Conservation (phyloP, 2,113 vertebrate genomes). For the Leuciscus idus region DNA sequence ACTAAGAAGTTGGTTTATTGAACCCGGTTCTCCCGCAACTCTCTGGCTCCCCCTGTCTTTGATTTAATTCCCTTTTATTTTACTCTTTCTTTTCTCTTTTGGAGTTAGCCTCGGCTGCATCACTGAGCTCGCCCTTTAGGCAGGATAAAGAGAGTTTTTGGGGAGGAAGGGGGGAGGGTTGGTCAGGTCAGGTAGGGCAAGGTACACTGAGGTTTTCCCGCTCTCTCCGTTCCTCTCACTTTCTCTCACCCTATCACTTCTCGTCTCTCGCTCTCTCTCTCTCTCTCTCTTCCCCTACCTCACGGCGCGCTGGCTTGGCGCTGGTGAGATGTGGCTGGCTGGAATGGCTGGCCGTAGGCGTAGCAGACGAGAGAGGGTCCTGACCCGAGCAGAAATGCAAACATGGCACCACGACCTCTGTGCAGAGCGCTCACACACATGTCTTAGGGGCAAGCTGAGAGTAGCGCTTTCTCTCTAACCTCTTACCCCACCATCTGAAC, state of each 20-base stretch:
- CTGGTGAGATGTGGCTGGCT: constrained; percentile 57
- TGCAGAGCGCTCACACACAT: constrained; percentile 67
- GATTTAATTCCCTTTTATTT: constrained; percentile 29
- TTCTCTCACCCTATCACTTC: constrained; percentile 53
- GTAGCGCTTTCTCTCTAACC: constrained; percentile 72
- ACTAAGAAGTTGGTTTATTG: constrained; percentile 32
- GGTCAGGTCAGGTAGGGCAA: constrained; percentile 74
- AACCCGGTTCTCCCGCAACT: constrained; percentile 45
- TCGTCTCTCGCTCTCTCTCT: constrained; percentile 3
- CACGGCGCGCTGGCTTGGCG: constrained; percentile 56
- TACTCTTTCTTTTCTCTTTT: constrained; percentile 30
- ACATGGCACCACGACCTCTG: constrained; percentile 73
- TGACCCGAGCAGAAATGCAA: constrained; percentile 76
- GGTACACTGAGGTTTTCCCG: constrained; percentile 71
- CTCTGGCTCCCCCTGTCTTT: constrained; percentile 55
- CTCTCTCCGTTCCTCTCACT: constrained; percentile 49
- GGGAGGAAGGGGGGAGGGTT: constrained; percentile 48
- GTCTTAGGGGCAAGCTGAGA: constrained; percentile 78
- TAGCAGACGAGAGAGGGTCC: constrained; percentile 66
- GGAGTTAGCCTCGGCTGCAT: constrained; percentile 53
- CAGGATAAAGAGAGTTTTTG: constrained; percentile 57
- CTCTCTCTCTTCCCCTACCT: constrained; percentile 46
- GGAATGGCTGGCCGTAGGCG: constrained; percentile 71
- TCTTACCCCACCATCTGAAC: constrained; percentile 70
- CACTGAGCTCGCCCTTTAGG: constrained; percentile 63